These are phyloP conservation scores for Tokudaia tokunoshimensis DNA, from an alignment of 2,797 vertebrate species.

Conservation along the genomic window DNA sequence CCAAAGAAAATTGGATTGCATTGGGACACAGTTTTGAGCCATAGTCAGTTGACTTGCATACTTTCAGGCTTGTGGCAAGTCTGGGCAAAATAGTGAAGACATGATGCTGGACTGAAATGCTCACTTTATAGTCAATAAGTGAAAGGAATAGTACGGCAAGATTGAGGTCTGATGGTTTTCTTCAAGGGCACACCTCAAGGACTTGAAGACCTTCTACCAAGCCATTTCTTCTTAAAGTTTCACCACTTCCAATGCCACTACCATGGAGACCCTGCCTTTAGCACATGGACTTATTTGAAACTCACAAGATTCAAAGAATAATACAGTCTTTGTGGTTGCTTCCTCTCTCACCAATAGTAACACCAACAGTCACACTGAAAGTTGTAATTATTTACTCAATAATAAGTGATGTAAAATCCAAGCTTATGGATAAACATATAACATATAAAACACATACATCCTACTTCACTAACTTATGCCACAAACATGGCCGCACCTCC, in stretches of 20 bases:
- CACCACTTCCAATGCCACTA: too few relatives aligned
- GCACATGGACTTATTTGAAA: background rate
- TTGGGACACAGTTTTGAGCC: background rate
- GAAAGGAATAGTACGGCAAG: background rate
- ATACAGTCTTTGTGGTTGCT: background rate
- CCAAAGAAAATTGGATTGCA: background rate
- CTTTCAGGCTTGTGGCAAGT: background rate
- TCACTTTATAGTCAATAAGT: background rate
- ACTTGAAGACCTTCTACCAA: background rate
- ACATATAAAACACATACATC: background rate
- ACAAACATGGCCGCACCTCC: background rate
- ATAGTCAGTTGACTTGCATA: background rate
- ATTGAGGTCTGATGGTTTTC: background rate
- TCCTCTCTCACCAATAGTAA: too few relatives aligned
- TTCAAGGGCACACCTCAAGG: background rate
- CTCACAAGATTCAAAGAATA: background rate
- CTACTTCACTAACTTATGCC: background rate
- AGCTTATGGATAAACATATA: background rate
- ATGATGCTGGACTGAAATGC: background rate
- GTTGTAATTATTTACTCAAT: background rate
- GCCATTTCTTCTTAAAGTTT: background rate
- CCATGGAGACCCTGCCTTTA: background rate
- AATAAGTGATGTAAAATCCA: conserved; percentile 16
- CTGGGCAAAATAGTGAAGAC: background rate
- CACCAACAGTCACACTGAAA: background rate